phyloP scores from a whole-genome alignment of 2,113 vertebrate species.

The Eleginops maclovinus region DNA sequence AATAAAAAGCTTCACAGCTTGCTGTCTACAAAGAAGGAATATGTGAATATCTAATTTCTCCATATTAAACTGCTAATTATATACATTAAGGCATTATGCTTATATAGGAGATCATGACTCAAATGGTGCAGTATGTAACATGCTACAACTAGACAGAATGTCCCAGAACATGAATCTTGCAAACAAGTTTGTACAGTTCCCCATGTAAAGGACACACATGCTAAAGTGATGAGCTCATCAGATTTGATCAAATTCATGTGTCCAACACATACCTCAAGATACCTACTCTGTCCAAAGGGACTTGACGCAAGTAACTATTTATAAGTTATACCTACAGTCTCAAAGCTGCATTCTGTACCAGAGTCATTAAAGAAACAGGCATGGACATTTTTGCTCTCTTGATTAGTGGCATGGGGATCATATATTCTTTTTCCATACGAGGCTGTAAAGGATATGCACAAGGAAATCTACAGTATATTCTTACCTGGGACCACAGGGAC shows the following conservation, averaged over 20 bases:
- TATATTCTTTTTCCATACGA: not conserved
- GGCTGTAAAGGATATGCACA: not conserved
- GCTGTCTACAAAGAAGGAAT: too few species aligned
- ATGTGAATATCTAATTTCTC: too few species aligned
- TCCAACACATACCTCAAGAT: not conserved
- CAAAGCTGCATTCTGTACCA: not conserved
- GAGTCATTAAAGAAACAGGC: not conserved
- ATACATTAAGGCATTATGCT: not conserved
- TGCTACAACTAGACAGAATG: not conserved
- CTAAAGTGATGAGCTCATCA: not conserved
- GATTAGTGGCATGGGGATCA: not conserved
- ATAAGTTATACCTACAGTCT: not conserved
- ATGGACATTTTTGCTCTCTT: not conserved
- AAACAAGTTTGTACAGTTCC: slow-evolving; percentile 31
- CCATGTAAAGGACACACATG: slow-evolving; percentile 1
- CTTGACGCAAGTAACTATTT: not conserved
- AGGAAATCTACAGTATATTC: not conserved
- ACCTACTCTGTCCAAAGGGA: not conserved
- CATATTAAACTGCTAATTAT: not conserved
- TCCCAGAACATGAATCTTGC: not conserved
- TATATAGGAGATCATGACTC: too few species aligned
- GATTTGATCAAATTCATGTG: not conserved
- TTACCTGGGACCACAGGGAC: slow-evolving; percentile 26
- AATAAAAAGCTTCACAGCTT: too few species aligned
- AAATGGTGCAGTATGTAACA: slow-evolving; percentile 1